These are phyloP conservation scores for Parapristionchus giblindavisi DNA, from an alignment of 2,888 invertebrate species.

Conservation along the genomic window DNA sequence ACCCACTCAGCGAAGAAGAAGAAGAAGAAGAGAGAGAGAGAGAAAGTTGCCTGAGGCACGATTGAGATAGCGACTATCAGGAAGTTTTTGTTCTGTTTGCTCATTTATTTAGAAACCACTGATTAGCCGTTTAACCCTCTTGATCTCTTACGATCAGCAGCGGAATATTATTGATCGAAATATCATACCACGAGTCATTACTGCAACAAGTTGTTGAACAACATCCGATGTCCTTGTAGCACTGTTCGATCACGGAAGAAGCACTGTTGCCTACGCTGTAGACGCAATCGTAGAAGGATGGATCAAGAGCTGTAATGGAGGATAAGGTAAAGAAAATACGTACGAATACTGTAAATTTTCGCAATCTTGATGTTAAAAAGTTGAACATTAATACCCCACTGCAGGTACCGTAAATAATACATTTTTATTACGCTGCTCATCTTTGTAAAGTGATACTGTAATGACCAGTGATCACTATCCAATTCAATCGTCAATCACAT, in stretches of 20 bases:
- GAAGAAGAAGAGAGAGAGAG: slow-evolving; percentile 1
- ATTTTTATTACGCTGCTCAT: too few relatives aligned
- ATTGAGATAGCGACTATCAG: background rate
- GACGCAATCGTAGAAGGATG: slow-evolving; percentile 58
- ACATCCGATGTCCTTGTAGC: slow-evolving; percentile 61
- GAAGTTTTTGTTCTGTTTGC: background rate
- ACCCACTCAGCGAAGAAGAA: slow-evolving; percentile 1
- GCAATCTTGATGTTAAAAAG: too few relatives aligned
- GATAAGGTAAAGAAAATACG: too few relatives aligned
- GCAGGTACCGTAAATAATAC: too few relatives aligned
- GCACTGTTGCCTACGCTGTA: slow-evolving; percentile 55
- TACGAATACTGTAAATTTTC: too few relatives aligned
- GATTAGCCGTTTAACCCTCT: too few relatives aligned
- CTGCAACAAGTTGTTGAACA: slow-evolving; percentile 55
- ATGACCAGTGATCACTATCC: too few relatives aligned
- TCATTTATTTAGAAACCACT: too few relatives aligned
- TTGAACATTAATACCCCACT: too few relatives aligned
- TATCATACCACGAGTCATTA: slow-evolving; percentile 49
- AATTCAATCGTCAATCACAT: too few relatives aligned
- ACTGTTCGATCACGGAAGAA: slow-evolving; percentile 52
- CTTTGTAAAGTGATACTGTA: too few relatives aligned
- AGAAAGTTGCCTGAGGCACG: background rate
- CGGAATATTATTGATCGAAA: background rate
- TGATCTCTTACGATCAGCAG: background rate
- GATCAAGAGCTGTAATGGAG: slow-evolving; percentile 53